A percentile compares a stretch with the other conserved stretches of the same genome.
Conservation (phyloP, 2,888 invertebrate species). For the Orchestes rusci region DNA sequence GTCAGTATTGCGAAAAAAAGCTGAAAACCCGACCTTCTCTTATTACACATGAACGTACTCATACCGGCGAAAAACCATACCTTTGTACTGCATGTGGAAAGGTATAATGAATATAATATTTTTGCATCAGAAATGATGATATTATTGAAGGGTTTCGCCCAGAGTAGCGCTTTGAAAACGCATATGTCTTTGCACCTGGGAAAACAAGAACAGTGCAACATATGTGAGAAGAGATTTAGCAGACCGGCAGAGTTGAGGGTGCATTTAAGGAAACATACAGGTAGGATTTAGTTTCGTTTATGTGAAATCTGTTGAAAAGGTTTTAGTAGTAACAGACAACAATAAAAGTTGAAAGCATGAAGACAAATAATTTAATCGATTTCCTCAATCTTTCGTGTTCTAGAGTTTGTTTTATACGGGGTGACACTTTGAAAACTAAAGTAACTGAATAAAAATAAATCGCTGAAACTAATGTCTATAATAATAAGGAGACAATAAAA, state of each 20-base stretch:
- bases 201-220: conserved; percentile 34
- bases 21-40: conserved; percentile 32
- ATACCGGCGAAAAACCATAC: conserved; percentile 37
- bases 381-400: too few species aligned
- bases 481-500: too few species aligned
- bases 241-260: conserved; percentile 36
- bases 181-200: conserved; percentile 39
- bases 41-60: conserved; percentile 35
- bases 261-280: conserved; percentile 40
- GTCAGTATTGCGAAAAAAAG: conserved; percentile 34
- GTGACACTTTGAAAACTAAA: too few species aligned
- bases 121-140: not conserved
- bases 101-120: conserved; percentile 23
- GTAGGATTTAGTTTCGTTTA: conserved; percentile 27
- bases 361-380: too few species aligned
- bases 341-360: too few species aligned
- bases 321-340: too few species aligned
- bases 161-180: conserved; percentile 37
- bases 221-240: conserved; percentile 39
- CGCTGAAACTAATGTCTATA: too few species aligned
- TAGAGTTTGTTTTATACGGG: too few species aligned
- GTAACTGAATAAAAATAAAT: too few species aligned
- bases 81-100: conserved; percentile 37
- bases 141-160: conserved; percentile 33
- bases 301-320: too few species aligned